Evolutionary conservation across 2,113 vertebrate genomes (phyloP).

Genomic region (Otus sunia): DNA sequence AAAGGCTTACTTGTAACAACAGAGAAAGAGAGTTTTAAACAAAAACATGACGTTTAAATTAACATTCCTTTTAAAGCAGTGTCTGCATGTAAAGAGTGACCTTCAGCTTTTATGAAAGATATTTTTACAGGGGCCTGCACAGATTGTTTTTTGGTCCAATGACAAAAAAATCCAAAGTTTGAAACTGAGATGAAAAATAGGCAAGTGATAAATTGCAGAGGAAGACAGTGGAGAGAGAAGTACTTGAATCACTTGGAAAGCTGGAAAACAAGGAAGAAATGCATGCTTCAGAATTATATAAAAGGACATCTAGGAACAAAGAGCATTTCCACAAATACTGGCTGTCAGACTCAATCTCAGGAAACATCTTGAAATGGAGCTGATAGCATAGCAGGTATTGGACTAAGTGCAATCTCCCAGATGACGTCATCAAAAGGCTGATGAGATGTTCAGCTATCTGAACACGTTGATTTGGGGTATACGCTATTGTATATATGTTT

Average conservation of each 20-base stretch:
- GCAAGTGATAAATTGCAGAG: not conserved
- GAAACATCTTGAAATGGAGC: not conserved
- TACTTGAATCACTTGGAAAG: not conserved
- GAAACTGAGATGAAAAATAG: not conserved
- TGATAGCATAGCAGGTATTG: not conserved
- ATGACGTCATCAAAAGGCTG: not conserved
- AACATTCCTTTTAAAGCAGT: not conserved
- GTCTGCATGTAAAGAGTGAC: not conserved
- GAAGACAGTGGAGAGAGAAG: not conserved
- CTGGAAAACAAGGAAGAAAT: not conserved
- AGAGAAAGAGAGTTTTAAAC: not conserved
- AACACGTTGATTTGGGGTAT: not conserved
- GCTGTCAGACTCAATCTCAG: not conserved
- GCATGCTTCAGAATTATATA: not conserved
- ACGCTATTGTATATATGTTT: not conserved
- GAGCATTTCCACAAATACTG: not conserved
- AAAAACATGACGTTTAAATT: not conserved
- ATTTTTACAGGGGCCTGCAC: not conserved
- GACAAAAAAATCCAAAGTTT: not conserved
- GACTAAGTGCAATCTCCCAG: not conserved
- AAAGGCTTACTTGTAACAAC: not conserved
- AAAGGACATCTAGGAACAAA: not conserved
- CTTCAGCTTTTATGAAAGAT: not conserved
- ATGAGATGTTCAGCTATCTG: not conserved
- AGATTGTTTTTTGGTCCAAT: not conserved